Conservation (phyloP, 2,888 invertebrate species). For the Calameuta idolon region DNA sequence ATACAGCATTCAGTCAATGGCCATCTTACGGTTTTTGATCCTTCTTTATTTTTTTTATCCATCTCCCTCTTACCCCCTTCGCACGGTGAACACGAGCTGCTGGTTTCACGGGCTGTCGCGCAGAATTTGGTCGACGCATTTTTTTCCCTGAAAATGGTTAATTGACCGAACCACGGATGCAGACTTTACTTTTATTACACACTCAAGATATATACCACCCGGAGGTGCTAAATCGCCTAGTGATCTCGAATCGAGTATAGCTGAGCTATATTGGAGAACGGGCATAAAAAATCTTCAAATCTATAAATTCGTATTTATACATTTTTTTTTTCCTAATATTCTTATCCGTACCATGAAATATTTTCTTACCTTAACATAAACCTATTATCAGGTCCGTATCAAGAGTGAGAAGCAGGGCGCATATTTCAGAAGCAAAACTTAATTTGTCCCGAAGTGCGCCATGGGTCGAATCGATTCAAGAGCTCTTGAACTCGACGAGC, state of each 20-base stretch:
- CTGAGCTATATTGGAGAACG: not conserved
- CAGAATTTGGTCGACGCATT: slow-evolving; percentile 58
- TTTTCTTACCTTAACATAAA: not conserved
- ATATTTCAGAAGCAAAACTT: slow-evolving; percentile 60
- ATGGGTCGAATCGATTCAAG: slow-evolving; percentile 62
- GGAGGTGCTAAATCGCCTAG: not conserved
- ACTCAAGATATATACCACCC: not conserved
- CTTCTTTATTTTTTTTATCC: slow-evolving; percentile 23
- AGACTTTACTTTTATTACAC: slow-evolving; percentile 25
- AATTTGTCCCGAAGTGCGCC: slow-evolving; percentile 61
- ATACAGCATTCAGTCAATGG: slow-evolving; percentile 51
- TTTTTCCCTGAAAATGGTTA: slow-evolving; percentile 57
- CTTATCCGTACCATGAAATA: not conserved
- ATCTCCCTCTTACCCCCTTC: slow-evolving; percentile 21
- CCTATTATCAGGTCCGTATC: not conserved
- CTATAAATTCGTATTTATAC: not conserved
- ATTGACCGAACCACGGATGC: slow-evolving; percentile 57
- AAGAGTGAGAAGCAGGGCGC: slow-evolving; percentile 10
- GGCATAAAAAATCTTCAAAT: not conserved
- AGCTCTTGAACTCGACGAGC: slow-evolving; percentile 52
- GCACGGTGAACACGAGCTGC: slow-evolving; percentile 56
- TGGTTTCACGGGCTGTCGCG: slow-evolving; percentile 63
- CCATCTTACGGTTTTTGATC: slow-evolving; percentile 9
- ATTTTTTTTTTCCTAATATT: not conserved
- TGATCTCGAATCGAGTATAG: not conserved